These are phyloP conservation scores for Drosophila tsacasi DNA, from an alignment of 1,140 invertebrate species.

Conservation along the genomic window DNA sequence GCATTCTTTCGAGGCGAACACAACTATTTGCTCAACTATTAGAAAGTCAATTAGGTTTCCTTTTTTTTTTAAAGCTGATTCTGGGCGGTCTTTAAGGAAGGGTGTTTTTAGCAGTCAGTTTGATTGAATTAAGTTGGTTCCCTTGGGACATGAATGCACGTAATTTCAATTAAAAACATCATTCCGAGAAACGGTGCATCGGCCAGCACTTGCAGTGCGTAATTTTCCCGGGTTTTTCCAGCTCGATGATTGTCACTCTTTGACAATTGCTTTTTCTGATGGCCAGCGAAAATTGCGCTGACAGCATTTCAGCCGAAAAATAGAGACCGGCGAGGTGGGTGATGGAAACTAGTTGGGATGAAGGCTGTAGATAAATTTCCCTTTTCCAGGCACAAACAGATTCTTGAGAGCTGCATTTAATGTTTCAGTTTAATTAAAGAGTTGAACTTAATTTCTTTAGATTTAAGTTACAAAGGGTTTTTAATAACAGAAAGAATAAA, in stretches of 20 bases:
- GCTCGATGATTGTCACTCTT: slow-evolving; percentile 23
- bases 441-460: slow-evolving; percentile 2
- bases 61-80: background rate
- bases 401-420: too few species aligned
- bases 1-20: slow-evolving; percentile 40
- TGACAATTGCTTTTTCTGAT: slow-evolving; percentile 40
- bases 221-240: slow-evolving; percentile 31
- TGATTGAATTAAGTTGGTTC: slow-evolving; percentile 33
- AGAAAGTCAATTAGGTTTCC: slow-evolving; percentile 68
- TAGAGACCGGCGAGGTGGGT: slow-evolving; percentile 6
- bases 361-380: slow-evolving; percentile 9
- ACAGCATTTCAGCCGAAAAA: slow-evolving; percentile 43
- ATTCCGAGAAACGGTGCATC: background rate
- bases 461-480: background rate
- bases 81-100: slow-evolving; percentile 2
- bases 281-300: slow-evolving; percentile 26
- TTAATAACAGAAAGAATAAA: too few species aligned
- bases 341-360: background rate
- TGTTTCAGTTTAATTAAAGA: slow-evolving; percentile 6
- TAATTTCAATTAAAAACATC: slow-evolving; percentile 50
- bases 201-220: slow-evolving; percentile 28
- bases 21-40: slow-evolving; percentile 72
- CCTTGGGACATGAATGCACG: slow-evolving; percentile 26
- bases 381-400: background rate
- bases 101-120: background rate